Evolutionary conservation across 23 tunicate genomes (phyloP).

Genomic region (Halocynthia aurantium): DNA sequence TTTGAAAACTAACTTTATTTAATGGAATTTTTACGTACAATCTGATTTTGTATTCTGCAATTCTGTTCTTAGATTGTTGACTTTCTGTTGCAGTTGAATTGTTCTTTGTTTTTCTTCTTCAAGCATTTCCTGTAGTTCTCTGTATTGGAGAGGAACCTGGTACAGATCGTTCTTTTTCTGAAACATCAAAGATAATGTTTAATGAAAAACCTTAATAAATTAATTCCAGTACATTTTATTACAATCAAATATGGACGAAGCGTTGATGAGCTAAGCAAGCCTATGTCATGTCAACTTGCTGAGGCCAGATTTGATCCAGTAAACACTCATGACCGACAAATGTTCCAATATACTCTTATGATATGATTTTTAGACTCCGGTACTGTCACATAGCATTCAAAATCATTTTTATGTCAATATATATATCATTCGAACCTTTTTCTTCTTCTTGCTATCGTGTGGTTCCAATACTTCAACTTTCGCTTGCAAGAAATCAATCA

Average conservation of each 20-base stretch:
- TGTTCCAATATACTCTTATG: too few species aligned
- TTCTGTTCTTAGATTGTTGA: constrained; percentile 62
- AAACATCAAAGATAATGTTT: not conserved
- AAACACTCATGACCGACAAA: too few species aligned
- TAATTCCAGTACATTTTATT: too few species aligned
- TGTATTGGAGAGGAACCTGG: constrained; percentile 88
- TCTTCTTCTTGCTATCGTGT: constrained; percentile 65
- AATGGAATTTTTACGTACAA: constrained; percentile 24
- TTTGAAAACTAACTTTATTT: not conserved
- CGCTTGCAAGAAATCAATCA: constrained; percentile 86
- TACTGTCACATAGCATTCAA: too few species aligned
- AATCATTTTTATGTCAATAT: too few species aligned
- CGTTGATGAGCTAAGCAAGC: too few species aligned
- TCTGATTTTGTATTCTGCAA: constrained; percentile 62
- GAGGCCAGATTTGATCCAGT: too few species aligned
- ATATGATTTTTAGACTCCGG: too few species aligned
- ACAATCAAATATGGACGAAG: too few species aligned
- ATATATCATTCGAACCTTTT: constrained; percentile 14
- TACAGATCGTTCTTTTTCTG: constrained; percentile 68
- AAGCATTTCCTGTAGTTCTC: constrained; percentile 65
- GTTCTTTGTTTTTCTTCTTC: constrained; percentile 81
- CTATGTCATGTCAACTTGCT: too few species aligned
- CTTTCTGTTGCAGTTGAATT: constrained; percentile 75
- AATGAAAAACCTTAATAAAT: not conserved
- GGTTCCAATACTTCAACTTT: constrained; percentile 71